Conservation (phyloP, 2,888 invertebrate species). For the Apodemia duryi region DNA sequence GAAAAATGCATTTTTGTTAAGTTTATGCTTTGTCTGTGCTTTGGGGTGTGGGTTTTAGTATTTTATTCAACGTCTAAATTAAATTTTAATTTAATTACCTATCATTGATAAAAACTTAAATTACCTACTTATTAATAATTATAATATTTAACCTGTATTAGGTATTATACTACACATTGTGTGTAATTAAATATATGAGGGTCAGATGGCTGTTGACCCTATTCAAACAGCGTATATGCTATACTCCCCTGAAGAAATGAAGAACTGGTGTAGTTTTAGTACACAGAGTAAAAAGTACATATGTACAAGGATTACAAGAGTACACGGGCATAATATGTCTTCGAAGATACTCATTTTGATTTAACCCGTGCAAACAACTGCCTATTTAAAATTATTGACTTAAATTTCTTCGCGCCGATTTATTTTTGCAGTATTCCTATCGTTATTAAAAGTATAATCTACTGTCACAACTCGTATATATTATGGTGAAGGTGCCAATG, state of each 20-base stretch:
- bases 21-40: too few species aligned
- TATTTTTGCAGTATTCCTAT: too few species aligned
- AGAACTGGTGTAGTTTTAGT: neutral
- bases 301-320: neutral
- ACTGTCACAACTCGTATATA: too few species aligned
- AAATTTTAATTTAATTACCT: neutral
- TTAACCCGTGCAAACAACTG: too few species aligned
- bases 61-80: neutral
- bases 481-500: too few species aligned
- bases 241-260: constrained; percentile 1
- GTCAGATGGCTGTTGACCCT: neutral
- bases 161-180: constrained; percentile 4
- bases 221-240: neutral
- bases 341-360: too few species aligned
- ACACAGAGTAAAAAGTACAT: neutral
- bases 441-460: too few species aligned
- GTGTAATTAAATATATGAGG: neutral
- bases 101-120: neutral
- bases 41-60: neutral
- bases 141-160: constrained; percentile 10
- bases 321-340: neutral
- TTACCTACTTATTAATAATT: neutral
- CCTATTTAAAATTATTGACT: too few species aligned
- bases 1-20: too few species aligned
- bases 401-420: too few species aligned